These are phyloP conservation scores for Nerophis ophidion DNA, from an alignment of 2,113 vertebrate genomes.

Conservation along the genomic window DNA sequence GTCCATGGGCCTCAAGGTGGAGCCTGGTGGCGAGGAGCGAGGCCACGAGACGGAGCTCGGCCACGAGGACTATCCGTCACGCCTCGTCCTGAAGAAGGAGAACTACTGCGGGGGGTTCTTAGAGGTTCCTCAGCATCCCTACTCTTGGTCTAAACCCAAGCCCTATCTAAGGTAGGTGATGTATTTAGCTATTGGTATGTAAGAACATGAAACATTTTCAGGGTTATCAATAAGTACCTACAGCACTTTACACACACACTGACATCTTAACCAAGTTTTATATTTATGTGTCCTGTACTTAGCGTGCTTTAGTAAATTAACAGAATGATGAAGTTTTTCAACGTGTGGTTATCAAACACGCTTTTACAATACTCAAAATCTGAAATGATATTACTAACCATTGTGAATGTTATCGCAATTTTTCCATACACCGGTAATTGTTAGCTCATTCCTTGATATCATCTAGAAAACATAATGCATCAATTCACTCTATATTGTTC, in stretches of 20 bases:
- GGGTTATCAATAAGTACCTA: not conserved
- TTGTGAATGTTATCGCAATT: too few species aligned
- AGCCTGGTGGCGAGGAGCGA: slow-evolving; percentile 79
- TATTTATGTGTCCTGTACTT: too few species aligned
- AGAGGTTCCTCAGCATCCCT: slow-evolving; percentile 86
- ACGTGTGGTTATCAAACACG: too few species aligned
- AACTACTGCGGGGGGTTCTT: slow-evolving; percentile 88
- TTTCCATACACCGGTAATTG: too few species aligned
- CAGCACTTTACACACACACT: not conserved
- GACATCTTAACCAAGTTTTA: too few species aligned
- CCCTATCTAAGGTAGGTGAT: slow-evolving; percentile 86
- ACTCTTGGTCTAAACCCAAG: slow-evolving; percentile 91
- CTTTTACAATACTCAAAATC: too few species aligned
- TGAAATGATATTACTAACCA: too few species aligned
- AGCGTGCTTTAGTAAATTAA: too few species aligned
- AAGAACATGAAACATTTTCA: too few species aligned
- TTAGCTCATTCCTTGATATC: not conserved
- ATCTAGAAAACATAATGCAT: slow-evolving; percentile 10
- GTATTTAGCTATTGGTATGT: not conserved
- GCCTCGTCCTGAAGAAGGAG: slow-evolving; percentile 84
- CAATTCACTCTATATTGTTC: not conserved
- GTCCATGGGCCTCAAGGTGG: slow-evolving; percentile 84
- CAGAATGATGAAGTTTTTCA: too few species aligned
- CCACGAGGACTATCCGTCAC: slow-evolving; percentile 85
- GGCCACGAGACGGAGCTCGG: slow-evolving; percentile 72